Evolutionary conservation across 2,888 invertebrate species (phyloP), one percentile per base, ranked within the genome.

Genomic region (Patella ulyssiponensis): DNA sequence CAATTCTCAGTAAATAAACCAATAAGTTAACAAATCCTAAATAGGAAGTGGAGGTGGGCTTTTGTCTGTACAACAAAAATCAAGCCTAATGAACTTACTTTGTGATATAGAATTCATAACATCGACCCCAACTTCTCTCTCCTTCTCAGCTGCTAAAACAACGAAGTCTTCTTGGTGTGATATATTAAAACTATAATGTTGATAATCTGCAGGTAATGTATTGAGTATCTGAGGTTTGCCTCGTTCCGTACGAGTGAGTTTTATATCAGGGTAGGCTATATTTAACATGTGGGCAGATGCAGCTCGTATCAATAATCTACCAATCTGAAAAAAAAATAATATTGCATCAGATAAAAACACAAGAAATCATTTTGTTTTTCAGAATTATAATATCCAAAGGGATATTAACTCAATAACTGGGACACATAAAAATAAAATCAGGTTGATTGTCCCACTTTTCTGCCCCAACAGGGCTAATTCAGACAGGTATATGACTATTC

Each of bases 91-190:
- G 58, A 53, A 82, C 85, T 87, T 84, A 90, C 92, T 86, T 78
- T 90, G 88, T 70, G 88, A 94, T 89, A 96, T 96, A 76, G 96
- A 93, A 92, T 96, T 96, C 97, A 98, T 98, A 0, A 98, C 94
- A 93, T 98, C 98, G 74, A 97, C 94, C 3, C 93, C 93, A 74
- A 93, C 88, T 20, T 84, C 82, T 12, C 75, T 69, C 4, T 81
- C 75, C n/a, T 77, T 71, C 71, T 92, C 90, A 3, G 92, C 91
- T 14, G 92, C 97, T 54, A 98, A 92, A 33, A 98, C 96, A 7
- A 95, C 95, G 91, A 94, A 96, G 82, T 95, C 94, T 4, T 97
- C 98, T 89, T 98, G 97, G 92, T 98, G 98, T 0, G 98, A 97
- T 1, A 98, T 94, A 93, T 98, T 98, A 90, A 98, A 98, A 87